Percentiles rank a stretch among this genome's conserved stretches.
Conservation (phyloP, 1,140 invertebrate genomes). For the Drosophila bipectinata region DNA sequence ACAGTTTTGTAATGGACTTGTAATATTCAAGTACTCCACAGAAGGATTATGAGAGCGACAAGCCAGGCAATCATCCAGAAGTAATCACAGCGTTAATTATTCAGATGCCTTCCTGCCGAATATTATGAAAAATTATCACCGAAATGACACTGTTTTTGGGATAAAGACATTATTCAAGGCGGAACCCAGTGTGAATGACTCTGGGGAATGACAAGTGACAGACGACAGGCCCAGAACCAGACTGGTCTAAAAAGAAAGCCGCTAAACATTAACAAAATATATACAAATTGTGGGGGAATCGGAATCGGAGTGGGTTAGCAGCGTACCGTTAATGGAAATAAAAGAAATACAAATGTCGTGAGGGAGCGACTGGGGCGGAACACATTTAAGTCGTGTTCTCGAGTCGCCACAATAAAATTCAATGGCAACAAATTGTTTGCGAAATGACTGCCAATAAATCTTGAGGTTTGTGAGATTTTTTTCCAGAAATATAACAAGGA, state of each 20-base stretch:
- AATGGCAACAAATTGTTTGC: slow-evolving; percentile 61
- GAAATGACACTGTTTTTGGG: neutral
- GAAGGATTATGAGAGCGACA: slow-evolving; percentile 22
- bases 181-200: slow-evolving; percentile 42
- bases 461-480: slow-evolving; percentile 11
- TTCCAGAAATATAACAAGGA: slow-evolving; percentile 28
- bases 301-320: slow-evolving; percentile 3
- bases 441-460: slow-evolving; percentile 56
- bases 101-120: neutral
- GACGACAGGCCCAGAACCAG: slow-evolving; percentile 13
- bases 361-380: slow-evolving; percentile 31
- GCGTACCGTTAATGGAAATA: slow-evolving; percentile 46
- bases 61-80: neutral
- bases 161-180: slow-evolving; percentile 10
- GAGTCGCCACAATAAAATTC: slow-evolving; percentile 45
- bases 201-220: slow-evolving; percentile 62
- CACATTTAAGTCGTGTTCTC: slow-evolving; percentile 37
- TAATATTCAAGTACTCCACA: slow-evolving; percentile 51
- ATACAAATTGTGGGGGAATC: neutral
- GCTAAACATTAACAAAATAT: slow-evolving; percentile 28
- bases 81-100: slow-evolving; percentile 5
- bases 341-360: slow-evolving; percentile 35
- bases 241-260: slow-evolving; percentile 24
- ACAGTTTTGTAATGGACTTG: slow-evolving; percentile 58
- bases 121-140: slow-evolving; percentile 4